A percentile compares a stretch with the other conserved stretches of the same genome.
These are phyloP conservation scores for Neodontobutis hainanensis DNA, from an alignment of 2,113 vertebrate species.

Conservation along the genomic window DNA sequence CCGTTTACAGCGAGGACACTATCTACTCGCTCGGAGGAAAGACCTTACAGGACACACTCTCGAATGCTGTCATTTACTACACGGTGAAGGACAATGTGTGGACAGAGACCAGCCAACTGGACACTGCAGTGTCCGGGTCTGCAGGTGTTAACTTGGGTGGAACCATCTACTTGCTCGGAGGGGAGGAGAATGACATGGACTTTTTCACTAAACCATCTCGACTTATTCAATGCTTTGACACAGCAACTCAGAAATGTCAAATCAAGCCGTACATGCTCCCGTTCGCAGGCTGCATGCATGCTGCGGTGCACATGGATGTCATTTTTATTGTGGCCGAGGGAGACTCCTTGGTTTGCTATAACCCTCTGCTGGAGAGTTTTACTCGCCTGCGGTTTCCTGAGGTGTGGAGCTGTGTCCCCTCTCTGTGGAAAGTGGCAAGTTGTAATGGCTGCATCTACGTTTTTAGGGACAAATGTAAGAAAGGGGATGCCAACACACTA, in stretches of 20 bases:
- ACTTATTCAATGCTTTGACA: slow-evolving; percentile 97
- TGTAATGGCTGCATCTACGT: slow-evolving; percentile 98
- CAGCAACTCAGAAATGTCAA: slow-evolving; percentile 88
- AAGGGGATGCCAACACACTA: slow-evolving; percentile 93
- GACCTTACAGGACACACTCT: slow-evolving; percentile 94
- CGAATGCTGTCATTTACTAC: slow-evolving; percentile 95
- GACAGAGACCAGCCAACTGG: slow-evolving; percentile 94
- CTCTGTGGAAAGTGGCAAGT: slow-evolving; percentile 98
- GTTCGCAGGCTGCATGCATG: slow-evolving; percentile 95
- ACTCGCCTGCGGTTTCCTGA: slow-evolving; percentile 94
- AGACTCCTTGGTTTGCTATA: slow-evolving; percentile 94
- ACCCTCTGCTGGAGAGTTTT: slow-evolving; percentile 95
- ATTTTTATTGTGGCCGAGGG: slow-evolving; percentile 96
- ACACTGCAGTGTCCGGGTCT: slow-evolving; percentile 93
- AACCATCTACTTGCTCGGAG: slow-evolving; percentile 94
- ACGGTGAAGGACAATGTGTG: slow-evolving; percentile 95
- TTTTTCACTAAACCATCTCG: slow-evolving; percentile 98
- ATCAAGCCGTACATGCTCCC: slow-evolving; percentile 95
- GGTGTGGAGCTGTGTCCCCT: slow-evolving; percentile 93
- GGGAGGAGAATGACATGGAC: slow-evolving; percentile 97
- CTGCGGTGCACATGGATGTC: slow-evolving; percentile 95
- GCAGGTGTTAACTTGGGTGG: slow-evolving; percentile 94
- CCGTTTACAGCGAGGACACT: slow-evolving; percentile 87
- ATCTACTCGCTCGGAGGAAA: slow-evolving; percentile 97
- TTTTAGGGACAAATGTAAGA: slow-evolving; percentile 96